Base-by-base conservation (phyloP, 2,797 vertebrate species). In the Esox masquinongy region DNA sequence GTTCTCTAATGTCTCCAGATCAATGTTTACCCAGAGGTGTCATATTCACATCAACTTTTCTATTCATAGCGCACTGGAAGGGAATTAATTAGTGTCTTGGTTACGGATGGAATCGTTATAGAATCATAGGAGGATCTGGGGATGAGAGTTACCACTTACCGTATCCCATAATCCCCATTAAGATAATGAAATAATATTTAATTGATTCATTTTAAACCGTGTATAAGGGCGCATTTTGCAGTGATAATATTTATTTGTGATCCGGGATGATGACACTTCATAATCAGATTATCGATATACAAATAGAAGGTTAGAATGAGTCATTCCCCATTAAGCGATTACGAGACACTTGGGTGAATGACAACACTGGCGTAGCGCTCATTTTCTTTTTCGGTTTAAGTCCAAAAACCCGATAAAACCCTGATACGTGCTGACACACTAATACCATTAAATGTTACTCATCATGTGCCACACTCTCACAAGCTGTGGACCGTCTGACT, bases 181-280 rank as follows among this genome's bases (percentile, higher is more conserved):
- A 70, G 67, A 83, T 81, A 69, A 87, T 85, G 84, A 72, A 78
- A 85, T 75, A 63, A 59, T 43, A 22, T 26, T 83, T 83, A 81
- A 83, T 74, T 29, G 72, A 77, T 88, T 22, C 69, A 26, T 0
- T 24, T n/a, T 15, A 84, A 71, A 71, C 15, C 70, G 43, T 70
- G 34, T 82, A 80, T 78, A 80, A 78, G 34, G 61, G 70, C 39
- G 68, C 31, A 77, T 73, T 83, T 56, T 68, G 17, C 56, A 7
- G 9, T 63, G 77, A 77, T 79, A 66, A 39, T 79, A 73, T 77
- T 36, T 69, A 80, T 79, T 7, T 77, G 22, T n/a, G 36, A 69
- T 68, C 26, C 7, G 36, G 36, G 49, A 34, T 79, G 53, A 77
- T 66, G 67, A 67, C 5, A 29, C 61, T 64, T 14, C 12, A 22